A percentile compares a stretch with the other conserved stretches of the same genome.
phyloP scores from a whole-genome alignment of 1,140 invertebrate species.

The Penaeus vannamei region DNA sequence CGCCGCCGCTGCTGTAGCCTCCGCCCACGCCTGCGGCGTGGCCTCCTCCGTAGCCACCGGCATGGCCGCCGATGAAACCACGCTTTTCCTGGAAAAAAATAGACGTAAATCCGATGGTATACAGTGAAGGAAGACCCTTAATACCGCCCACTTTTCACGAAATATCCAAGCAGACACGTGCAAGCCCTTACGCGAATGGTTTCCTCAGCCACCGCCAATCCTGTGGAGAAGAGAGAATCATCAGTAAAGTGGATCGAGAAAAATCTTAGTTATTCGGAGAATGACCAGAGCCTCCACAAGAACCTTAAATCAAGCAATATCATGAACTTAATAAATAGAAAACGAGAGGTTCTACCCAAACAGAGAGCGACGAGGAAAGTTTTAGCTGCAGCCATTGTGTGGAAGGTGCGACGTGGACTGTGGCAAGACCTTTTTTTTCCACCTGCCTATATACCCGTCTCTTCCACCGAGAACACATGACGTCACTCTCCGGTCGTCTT shows the following conservation, averaged over 20 bases:
- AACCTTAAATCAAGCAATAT: no score
- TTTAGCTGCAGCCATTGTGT: neutral
- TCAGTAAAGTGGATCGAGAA: neutral
- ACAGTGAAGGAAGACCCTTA: no score
- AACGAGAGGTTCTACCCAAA: neutral
- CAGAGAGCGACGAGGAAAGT: neutral
- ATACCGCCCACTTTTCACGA: no score
- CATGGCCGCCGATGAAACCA: neutral
- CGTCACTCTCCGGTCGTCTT: no score
- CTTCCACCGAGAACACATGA: no score
- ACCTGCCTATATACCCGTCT: no score
- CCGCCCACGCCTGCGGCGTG: neutral
- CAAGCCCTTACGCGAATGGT: neutral
- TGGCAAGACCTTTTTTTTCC: no score
- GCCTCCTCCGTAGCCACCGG: neutral
- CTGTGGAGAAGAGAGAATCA: neutral
- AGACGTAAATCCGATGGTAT: neutral
- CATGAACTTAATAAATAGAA: neutral
- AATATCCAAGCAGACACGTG: no score
- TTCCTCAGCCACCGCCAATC: neutral
- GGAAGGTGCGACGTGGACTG: no score
- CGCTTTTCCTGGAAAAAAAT: neutral
- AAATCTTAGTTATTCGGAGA: no score
- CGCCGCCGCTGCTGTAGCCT: neutral
- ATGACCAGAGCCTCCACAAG: no score